Conservation (phyloP, 2,113 vertebrate genomes). For the Myrmecobius fasciatus region DNA sequence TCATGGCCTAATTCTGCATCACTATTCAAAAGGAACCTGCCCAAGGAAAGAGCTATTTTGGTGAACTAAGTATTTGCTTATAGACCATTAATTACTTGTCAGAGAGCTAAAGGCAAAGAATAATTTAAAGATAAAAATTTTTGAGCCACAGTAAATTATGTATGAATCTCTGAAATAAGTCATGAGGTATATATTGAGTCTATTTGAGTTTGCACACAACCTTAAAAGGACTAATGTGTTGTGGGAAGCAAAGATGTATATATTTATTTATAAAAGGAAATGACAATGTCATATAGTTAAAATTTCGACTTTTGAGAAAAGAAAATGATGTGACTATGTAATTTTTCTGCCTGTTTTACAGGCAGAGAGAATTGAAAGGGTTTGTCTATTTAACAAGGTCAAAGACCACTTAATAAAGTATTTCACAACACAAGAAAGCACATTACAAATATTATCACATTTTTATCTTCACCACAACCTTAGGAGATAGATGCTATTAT, state of each 20-base stretch:
- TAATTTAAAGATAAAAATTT: background rate
- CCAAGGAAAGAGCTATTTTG: background rate
- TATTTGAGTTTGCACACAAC: background rate
- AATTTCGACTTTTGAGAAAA: background rate
- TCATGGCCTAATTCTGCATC: background rate
- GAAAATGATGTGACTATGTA: background rate
- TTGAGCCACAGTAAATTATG: background rate
- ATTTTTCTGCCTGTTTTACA: background rate
- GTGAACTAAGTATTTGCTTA: background rate
- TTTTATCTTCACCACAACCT: background rate
- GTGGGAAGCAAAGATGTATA: background rate
- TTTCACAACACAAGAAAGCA: background rate
- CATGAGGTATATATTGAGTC: background rate
- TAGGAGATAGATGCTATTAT: background rate
- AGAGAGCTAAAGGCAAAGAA: background rate
- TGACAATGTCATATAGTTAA: slow-evolving; percentile 12
- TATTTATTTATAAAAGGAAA: background rate
- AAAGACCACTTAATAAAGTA: background rate
- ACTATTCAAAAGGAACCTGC: background rate
- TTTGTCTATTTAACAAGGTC: background rate
- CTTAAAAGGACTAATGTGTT: background rate
- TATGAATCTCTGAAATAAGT: background rate
- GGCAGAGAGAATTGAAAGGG: background rate
- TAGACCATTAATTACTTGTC: background rate
- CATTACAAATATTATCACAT: background rate